A percentile compares a stretch with the other conserved stretches of the same genome.
Conservation (phyloP, 2,888 invertebrate genomes). For the Euspilapteryx auroguttella region DNA sequence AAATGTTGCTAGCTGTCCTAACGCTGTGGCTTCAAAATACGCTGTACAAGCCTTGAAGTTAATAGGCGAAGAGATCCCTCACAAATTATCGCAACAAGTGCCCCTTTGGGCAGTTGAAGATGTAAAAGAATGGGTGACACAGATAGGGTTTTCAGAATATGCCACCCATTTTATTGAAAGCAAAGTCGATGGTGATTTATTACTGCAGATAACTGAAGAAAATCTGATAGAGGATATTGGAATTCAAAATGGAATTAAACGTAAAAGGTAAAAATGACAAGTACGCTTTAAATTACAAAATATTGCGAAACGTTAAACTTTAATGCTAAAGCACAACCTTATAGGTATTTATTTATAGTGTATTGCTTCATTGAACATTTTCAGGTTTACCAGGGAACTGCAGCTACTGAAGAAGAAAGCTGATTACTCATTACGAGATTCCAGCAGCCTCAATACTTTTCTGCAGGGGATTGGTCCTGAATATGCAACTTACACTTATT, state of each 20-base stretch:
- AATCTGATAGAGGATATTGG: conserved; percentile 93
- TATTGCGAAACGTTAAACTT: too few relatives aligned
- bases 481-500: conserved; percentile 95
- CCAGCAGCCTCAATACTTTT: conserved; percentile 86
- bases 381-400: conserved; percentile 87
- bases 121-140: conserved; percentile 97
- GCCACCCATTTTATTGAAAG: conserved; percentile 84
- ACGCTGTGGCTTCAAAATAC: conserved; percentile 96
- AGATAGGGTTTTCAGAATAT: conserved; percentile 91
- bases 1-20: conserved; percentile 95
- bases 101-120: conserved; percentile 97
- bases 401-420: conserved; percentile 93
- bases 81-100: conserved; percentile 96
- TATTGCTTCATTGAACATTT: too few relatives aligned
- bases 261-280: too few relatives aligned
- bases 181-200: conserved; percentile 94
- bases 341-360: conserved; percentile 3
- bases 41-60: conserved; percentile 89
- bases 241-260: conserved; percentile 88
- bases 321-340: too few relatives aligned
- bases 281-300: conserved; percentile 36
- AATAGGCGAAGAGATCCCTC: conserved; percentile 96
- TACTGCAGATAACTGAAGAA: conserved; percentile 88
- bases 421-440: conserved; percentile 93
- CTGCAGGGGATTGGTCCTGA: conserved; percentile 83